Evolutionary conservation across 2,888 invertebrate species (phyloP).

Genomic region (Cryptocephalus moraei): DNA sequence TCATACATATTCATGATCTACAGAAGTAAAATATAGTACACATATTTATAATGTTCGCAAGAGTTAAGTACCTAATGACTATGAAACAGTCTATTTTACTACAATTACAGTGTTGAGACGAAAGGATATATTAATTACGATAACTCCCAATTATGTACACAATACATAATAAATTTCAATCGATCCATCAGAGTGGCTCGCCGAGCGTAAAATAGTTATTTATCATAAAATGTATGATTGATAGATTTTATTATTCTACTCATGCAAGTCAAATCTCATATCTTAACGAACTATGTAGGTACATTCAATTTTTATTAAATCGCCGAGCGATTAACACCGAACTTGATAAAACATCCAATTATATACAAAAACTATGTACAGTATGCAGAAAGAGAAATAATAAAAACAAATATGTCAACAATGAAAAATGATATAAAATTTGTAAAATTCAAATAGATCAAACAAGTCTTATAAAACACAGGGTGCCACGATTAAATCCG

Average conservation of each 20-base stretch:
- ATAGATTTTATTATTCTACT: no score
- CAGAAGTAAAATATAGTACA: constrained; percentile 14
- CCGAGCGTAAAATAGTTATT: neutral
- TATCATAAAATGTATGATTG: no score
- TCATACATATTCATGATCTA: no score
- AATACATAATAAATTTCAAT: neutral
- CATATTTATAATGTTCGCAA: constrained; percentile 12
- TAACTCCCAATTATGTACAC: neutral
- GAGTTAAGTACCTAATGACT: neutral
- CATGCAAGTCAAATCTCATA: no score
- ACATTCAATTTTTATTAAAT: no score
- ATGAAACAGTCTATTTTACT: neutral
- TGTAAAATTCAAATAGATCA: constrained; percentile 16
- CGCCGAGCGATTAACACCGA: no score
- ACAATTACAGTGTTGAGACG: no score
- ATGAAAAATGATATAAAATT: constrained; percentile 18
- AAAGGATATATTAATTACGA: no score
- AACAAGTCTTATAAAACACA: constrained; percentile 14
- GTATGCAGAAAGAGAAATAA: constrained; percentile 12
- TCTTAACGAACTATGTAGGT: no score
- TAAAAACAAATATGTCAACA: constrained; percentile 17
- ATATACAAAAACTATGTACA: constrained; percentile 1
- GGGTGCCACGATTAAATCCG: neutral
- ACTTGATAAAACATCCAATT: neutral
- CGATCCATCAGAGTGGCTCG: neutral